Evolutionary conservation across 2,888 invertebrate genomes (phyloP).

Genomic region (Folsomia manolachei): DNA sequence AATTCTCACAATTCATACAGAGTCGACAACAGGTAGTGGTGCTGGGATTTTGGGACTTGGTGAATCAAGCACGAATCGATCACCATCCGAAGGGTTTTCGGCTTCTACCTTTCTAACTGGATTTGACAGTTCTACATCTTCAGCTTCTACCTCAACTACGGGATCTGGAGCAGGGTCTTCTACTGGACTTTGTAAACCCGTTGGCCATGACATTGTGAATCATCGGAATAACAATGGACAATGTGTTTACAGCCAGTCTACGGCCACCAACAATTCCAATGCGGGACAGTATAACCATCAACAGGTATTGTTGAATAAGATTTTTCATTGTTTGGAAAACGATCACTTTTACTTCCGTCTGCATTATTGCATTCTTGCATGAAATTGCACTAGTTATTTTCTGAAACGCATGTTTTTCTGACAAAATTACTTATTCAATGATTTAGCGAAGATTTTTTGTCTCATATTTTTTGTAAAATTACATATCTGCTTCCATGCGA

Average conservation of each 20-base stretch:
- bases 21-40: not conserved
- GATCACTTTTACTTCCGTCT: not conserved
- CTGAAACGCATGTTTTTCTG: too few relatives aligned
- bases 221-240: constrained; percentile 10
- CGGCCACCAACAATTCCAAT: constrained; percentile 7
- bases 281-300: constrained; percentile 16
- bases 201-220: constrained; percentile 16
- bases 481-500: too few relatives aligned
- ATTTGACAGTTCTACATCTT: constrained; percentile 33
- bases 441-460: too few relatives aligned
- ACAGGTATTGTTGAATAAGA: too few relatives aligned
- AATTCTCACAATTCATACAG: constrained; percentile 11
- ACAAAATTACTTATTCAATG: too few relatives aligned
- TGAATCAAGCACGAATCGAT: not conserved
- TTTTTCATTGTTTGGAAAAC: too few relatives aligned
- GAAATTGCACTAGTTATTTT: too few relatives aligned
- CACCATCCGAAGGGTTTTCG: constrained; percentile 29
- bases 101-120: constrained; percentile 38
- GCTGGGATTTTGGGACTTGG: not conserved
- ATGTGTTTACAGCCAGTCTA: not conserved
- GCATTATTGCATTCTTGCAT: too few relatives aligned
- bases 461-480: too few relatives aligned
- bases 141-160: constrained; percentile 16
- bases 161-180: constrained; percentile 15
- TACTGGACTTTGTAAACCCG: constrained; percentile 21